These are phyloP conservation scores for Limnephilus lunatus DNA, from an alignment of 2,888 invertebrate species.

Conservation along the genomic window DNA sequence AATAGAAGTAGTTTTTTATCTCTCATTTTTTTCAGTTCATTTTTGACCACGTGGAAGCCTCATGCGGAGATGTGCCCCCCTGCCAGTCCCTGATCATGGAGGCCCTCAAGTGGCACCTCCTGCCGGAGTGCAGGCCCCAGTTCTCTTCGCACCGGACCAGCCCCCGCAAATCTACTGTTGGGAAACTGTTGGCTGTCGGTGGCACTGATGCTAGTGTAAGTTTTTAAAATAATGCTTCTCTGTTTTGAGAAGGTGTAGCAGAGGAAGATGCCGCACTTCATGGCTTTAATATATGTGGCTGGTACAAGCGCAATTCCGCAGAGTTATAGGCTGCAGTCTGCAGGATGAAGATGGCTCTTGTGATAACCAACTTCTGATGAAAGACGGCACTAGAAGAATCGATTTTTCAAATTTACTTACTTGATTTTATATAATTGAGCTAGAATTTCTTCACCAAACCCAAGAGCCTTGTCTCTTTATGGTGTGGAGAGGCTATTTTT, in stretches of 20 bases:
- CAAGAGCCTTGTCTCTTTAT: too few relatives aligned
- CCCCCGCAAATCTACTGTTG: conserved; percentile 94
- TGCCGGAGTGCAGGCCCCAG: conserved; percentile 89
- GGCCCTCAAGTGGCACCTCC: conserved; percentile 93
- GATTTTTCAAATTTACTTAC: too few relatives aligned
- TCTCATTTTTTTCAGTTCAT: conserved; percentile 81
- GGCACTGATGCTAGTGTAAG: conserved; percentile 92
- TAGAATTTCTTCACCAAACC: too few relatives aligned
- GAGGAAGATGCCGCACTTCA: not conserved
- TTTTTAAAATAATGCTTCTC: not conserved
- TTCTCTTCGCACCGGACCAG: conserved; percentile 89
- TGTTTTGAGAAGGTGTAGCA: not conserved
- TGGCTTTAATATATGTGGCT: not conserved
- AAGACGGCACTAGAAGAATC: too few relatives aligned
- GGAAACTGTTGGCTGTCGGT: conserved; percentile 90
- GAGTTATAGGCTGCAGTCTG: not conserved
- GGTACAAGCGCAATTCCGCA: not conserved
- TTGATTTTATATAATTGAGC: too few relatives aligned
- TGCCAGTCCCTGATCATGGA: conserved; percentile 95
- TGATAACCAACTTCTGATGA: too few relatives aligned
- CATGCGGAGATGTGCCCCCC: conserved; percentile 81
- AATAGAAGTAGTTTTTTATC: not conserved
- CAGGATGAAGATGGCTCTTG: not conserved
- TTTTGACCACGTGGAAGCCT: conserved; percentile 89
- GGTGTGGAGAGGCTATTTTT: too few relatives aligned